Percentiles rank a stretch among this genome's conserved stretches.
Conservation (phyloP, 2,797 vertebrate genomes). For the Clarias laeviceps region DNA sequence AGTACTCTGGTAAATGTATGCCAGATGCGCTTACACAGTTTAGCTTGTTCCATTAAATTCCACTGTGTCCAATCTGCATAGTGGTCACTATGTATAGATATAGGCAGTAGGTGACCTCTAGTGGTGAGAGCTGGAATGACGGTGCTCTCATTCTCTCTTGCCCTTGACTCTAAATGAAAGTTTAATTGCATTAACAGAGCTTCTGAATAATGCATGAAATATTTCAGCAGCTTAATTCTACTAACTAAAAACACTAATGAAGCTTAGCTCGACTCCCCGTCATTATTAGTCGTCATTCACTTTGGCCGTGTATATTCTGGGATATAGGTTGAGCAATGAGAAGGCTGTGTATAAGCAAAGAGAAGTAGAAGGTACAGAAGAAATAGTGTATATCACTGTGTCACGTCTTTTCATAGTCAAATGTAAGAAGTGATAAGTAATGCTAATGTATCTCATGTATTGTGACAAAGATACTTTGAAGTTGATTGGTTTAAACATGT, state of each 20-base stretch:
- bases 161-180: slow-evolving; percentile 13
- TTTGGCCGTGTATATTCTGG: neutral
- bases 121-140: slow-evolving; percentile 43
- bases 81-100: neutral
- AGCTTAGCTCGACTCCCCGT: slow-evolving; percentile 7
- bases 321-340: neutral
- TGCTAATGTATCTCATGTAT: neutral
- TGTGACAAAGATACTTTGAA: neutral
- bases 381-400: neutral
- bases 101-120: slow-evolving; percentile 51
- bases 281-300: slow-evolving; percentile 17
- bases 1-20: neutral
- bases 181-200: slow-evolving; percentile 34
- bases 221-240: slow-evolving; percentile 25
- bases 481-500: neutral
- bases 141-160: neutral
- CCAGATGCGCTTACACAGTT: neutral
- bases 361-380: neutral
- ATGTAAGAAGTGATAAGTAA: neutral
- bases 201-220: slow-evolving; percentile 39
- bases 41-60: neutral
- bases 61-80: neutral
- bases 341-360: neutral
- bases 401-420: neutral
- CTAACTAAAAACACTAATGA: slow-evolving; percentile 36